Evolutionary conservation across 1,140 invertebrate genomes (phyloP), one percentile per base, ranked within the genome.

Genomic region (Hycleus cichorii): DNA sequence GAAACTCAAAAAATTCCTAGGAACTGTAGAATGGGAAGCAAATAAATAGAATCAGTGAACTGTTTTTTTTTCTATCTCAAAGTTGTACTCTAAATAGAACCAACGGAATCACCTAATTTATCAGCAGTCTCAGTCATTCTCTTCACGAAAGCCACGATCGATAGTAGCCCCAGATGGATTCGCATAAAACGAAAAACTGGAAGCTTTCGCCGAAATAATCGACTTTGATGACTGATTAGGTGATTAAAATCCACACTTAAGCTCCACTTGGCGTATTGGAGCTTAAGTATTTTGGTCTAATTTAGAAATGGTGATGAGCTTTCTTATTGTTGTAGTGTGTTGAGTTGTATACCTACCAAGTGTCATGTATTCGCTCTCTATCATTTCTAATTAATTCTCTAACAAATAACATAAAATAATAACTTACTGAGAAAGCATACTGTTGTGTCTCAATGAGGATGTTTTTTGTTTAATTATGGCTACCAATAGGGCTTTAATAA

Each of bases 401-500:
- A 59, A 62, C 55, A 62, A 44, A 42, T 39, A 62, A 62, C 60
- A 57, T 48, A 38, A 62, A 55, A 58, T 62, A 49, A 62, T 62
- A 49, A 62, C 60, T 62, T 62, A 62, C 60, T 61, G 49, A 58
- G 18, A 18, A 18, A 58, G 59, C 59, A 32, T 18, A 18, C 49
- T 48, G 60, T 58, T 62, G 60, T 44, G 44, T 58, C 49, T 57
- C 55, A 61, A 57, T 61, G 59, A 61, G 47, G 52, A 53, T 57
- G 24, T 61, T 27, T 58, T 32, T 5, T 32, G 7, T 18, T 18
- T 18, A 43, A 44, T 46, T 53, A 45, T 53, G 51, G 51, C 51
- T 53, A 53, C 51, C 51, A 53, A 46, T 27, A 49, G 32, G 48
- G 39, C 48, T 39, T 12, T 53, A 53, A 51, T 11, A 47, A 55